Conservation (phyloP, 1,140 invertebrate genomes). For the Agraylea sexmaculata region DNA sequence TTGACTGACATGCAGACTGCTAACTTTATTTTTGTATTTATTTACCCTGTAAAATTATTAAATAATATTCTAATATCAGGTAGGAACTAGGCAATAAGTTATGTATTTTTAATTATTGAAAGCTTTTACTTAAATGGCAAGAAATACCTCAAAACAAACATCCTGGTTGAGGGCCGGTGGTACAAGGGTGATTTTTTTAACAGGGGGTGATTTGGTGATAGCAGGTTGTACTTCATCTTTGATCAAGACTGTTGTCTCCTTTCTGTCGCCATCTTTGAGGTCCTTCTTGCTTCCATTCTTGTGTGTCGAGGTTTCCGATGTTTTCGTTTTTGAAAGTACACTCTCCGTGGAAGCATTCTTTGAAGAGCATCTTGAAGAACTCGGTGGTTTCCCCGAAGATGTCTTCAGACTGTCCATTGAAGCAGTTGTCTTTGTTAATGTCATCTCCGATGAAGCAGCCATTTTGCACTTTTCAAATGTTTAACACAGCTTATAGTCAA, state of each 20-base stretch:
- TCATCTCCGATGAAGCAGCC: constrained; percentile 35
- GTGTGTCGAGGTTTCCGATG: constrained; percentile 26
- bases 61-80: too few relatives aligned
- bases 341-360: constrained; percentile 39
- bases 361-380: constrained; percentile 29
- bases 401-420: constrained; percentile 37
- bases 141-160: constrained; percentile 28
- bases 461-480: constrained; percentile 10
- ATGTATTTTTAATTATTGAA: too few relatives aligned
- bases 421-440: constrained; percentile 33
- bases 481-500: not conserved
- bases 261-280: constrained; percentile 24
- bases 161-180: constrained; percentile 35
- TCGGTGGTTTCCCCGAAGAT: constrained; percentile 34
- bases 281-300: constrained; percentile 32
- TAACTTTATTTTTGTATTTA: too few relatives aligned
- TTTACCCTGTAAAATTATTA: too few relatives aligned
- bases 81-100: too few relatives aligned
- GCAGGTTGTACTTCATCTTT: constrained; percentile 35
- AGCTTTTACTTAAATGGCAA: too few relatives aligned
- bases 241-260: constrained; percentile 38
- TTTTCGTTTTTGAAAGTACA: constrained; percentile 32
- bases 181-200: constrained; percentile 36
- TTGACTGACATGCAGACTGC: too few relatives aligned
- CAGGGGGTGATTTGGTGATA: constrained; percentile 33